Percentiles rank a stretch among this genome's conserved stretches.
These are phyloP conservation scores for Oryctolagus cuniculus DNA, from an alignment of 2,113 vertebrate genomes.

Conservation along the genomic window DNA sequence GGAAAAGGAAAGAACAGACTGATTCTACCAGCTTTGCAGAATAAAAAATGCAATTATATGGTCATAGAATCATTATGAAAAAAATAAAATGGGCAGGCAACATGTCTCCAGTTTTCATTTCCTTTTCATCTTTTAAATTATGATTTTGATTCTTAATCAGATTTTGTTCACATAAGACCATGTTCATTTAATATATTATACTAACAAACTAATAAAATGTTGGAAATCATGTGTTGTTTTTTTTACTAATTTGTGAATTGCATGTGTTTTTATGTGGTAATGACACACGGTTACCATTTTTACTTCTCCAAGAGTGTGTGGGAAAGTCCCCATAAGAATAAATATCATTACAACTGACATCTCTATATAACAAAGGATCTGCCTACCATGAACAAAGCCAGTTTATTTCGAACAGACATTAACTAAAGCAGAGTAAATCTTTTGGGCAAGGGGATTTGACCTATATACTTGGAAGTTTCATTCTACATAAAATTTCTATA, in stretches of 20 bases:
- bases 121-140: slow-evolving; percentile 84
- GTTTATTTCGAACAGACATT: background rate
- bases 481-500: slow-evolving; percentile 75
- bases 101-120: slow-evolving; percentile 80
- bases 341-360: background rate
- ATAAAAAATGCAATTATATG: slow-evolving; percentile 23
- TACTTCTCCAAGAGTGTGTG: slow-evolving; percentile 65
- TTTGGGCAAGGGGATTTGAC: background rate
- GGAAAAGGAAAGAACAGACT: slow-evolving; percentile 16
- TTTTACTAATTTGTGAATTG: slow-evolving; percentile 71
- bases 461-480: slow-evolving; percentile 50
- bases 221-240: slow-evolving; percentile 61
- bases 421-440: slow-evolving; percentile 41
- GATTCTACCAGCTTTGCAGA: slow-evolving; percentile 12
- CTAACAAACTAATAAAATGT: slow-evolving; percentile 72
- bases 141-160: slow-evolving; percentile 64
- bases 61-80: slow-evolving; percentile 10
- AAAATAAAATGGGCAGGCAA: slow-evolving; percentile 18
- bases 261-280: slow-evolving; percentile 78
- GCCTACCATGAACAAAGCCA: background rate
- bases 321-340: slow-evolving; percentile 27
- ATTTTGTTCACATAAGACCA: slow-evolving; percentile 42
- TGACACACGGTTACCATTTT: slow-evolving; percentile 54
- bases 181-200: slow-evolving; percentile 52
- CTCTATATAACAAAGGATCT: slow-evolving; percentile 20